Evolutionary conservation across 2,888 invertebrate genomes (phyloP), one percentile per base, ranked within the genome.

Genomic region (Adelognathus sp.): DNA sequence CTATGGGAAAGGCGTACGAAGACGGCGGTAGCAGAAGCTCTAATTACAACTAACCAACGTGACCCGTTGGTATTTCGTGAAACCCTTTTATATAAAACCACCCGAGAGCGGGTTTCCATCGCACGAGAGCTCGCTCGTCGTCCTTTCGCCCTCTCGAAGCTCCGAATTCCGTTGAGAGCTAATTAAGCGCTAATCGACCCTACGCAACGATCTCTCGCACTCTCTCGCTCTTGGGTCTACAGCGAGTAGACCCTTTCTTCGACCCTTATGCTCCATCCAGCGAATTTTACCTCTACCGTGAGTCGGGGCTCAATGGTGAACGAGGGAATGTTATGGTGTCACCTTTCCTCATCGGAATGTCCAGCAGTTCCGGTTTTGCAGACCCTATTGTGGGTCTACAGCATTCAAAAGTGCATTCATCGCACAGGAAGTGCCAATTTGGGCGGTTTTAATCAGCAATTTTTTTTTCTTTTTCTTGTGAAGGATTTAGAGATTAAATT

Each of bases 11-110:
- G n/a, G 18, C 24, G 24, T 33, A 41, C 29, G 41, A n/a, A 39
- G 21, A n/a, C 7, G 6, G 41, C n/a, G 50, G 56, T 14, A 61
- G 29, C 67, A 70, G 76, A 64, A 80, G 81, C 67, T 83, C 83
- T 85, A 85, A 85, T 85, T 85, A 82, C 81, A 74, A 44, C 52
- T 60, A 60, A 67, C 60, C 75, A 69, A 58, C 70, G 73, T 72
- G 72, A n/a, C n/a, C 56, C 54, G 60, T 44, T 61, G 44, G 61
- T 64, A 77, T 81, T 81, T 64, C 56, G 56, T 58, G 41, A 64
- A 73, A 56, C 56, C 56, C 64, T 73, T 71, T 50, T 50, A 50
- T 73, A 46, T 73, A 64, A 73, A 73, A 73, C 21, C 33, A 18
- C 21, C 21, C 21, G 29, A 72, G 36, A 54, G 72, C n/a, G n/a